These are phyloP conservation scores for Eufriesea mexicana DNA, from an alignment of 1,140 invertebrate species.

Conservation along the genomic window DNA sequence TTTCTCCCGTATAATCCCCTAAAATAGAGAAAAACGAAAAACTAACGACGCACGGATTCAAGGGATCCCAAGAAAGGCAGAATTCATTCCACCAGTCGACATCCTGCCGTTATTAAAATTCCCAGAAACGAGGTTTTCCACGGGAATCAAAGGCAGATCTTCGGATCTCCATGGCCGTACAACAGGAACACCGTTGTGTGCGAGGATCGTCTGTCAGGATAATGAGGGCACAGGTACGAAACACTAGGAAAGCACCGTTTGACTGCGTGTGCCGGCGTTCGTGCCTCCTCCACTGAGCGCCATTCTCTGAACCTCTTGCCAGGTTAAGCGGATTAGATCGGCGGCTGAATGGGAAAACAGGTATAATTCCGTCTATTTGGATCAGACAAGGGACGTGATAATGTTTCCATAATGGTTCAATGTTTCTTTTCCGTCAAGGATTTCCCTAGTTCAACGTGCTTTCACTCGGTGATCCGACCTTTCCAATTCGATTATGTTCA, in stretches of 20 bases:
- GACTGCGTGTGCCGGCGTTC: not conserved
- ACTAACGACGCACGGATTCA: too few relatives aligned
- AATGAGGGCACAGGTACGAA: conserved; percentile 24
- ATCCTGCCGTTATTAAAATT: not conserved
- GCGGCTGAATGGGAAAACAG: conserved; percentile 8
- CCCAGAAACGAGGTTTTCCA: not conserved
- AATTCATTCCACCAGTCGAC: too few relatives aligned
- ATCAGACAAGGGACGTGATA: not conserved
- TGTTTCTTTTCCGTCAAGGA: not conserved
- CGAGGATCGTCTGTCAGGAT: conserved; percentile 21
- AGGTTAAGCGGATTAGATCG: conserved; percentile 28
- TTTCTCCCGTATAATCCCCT: too few relatives aligned
- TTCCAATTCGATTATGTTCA: not conserved
- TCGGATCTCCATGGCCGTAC: not conserved
- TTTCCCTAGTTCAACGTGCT: not conserved
- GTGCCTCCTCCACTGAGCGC: not conserved
- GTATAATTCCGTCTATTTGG: conserved; percentile 19
- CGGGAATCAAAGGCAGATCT: not conserved
- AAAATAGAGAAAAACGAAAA: too few relatives aligned
- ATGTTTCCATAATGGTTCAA: not conserved
- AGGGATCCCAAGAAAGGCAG: not conserved
- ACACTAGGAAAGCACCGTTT: conserved; percentile 31
- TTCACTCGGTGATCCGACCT: not conserved
- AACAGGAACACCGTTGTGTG: not conserved
- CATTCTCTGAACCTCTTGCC: not conserved